Conservation (phyloP, 2,797 vertebrate genomes). For the Melanotaenia nigrans region DNA sequence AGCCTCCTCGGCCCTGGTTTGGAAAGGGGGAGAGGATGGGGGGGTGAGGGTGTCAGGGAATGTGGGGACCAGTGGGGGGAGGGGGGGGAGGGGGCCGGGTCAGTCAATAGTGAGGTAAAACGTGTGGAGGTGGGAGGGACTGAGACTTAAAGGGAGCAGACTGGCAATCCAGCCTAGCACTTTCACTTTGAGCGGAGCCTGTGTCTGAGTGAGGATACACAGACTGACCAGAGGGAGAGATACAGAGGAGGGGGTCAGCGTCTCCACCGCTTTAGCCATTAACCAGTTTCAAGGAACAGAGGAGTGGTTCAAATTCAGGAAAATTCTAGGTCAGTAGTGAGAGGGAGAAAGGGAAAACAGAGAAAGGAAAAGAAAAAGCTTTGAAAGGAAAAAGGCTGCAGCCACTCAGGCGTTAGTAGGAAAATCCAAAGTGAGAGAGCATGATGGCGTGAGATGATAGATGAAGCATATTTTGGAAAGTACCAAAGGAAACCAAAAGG, state of each 20-base stretch:
- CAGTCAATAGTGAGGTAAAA: conserved; percentile 80
- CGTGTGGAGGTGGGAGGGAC: conserved; percentile 79
- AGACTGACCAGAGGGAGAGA: conserved; percentile 62
- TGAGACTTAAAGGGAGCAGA: conserved; percentile 76
- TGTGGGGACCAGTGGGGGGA: conserved; percentile 53
- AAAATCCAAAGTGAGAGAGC: conserved; percentile 77
- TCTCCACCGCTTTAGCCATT: conserved; percentile 66
- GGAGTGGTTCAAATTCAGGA: conserved; percentile 58
- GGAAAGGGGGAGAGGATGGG: conserved; percentile 45
- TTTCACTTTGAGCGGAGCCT: conserved; percentile 81
- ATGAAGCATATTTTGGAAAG: conserved; percentile 73
- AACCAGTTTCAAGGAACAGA: conserved; percentile 54
- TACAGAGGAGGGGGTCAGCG: conserved; percentile 52
- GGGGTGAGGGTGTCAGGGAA: conserved; percentile 68
- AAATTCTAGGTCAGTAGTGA: conserved; percentile 72
- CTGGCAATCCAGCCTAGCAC: conserved; percentile 69
- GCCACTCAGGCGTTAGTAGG: conserved; percentile 68
- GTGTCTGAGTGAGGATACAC: conserved; percentile 62
- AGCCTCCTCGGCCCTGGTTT: conserved; percentile 64
- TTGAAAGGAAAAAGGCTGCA: conserved; percentile 58
- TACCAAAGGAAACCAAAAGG: conserved; percentile 66
- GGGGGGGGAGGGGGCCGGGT: conserved; percentile 66
- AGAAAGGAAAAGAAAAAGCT: conserved; percentile 55
- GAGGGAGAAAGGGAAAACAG: conserved; percentile 36
- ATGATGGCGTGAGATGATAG: conserved; percentile 70